A percentile compares a stretch with the other conserved stretches of the same genome.
phyloP scores from a whole-genome alignment of 2,888 invertebrate species.

The Syrista parreyssii region DNA sequence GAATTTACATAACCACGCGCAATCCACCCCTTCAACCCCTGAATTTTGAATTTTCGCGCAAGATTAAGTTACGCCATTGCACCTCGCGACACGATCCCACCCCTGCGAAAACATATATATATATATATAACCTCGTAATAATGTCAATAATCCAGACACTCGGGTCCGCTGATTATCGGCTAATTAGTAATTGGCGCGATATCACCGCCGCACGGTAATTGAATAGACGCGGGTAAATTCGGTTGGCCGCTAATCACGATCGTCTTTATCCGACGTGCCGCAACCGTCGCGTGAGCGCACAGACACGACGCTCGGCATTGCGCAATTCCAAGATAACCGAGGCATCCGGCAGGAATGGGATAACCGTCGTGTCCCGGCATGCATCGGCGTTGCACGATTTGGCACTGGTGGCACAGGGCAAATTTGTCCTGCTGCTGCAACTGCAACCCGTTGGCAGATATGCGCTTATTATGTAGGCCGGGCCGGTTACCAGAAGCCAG shows the following conservation, averaged over 20 bases:
- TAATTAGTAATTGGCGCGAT: slow-evolving; percentile 1
- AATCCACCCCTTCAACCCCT: neutral
- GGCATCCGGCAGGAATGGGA: slow-evolving; percentile 7
- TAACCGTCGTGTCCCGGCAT: neutral
- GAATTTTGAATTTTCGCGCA: neutral
- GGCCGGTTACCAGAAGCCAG: neutral
- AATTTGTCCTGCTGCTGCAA: neutral
- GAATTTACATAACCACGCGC: neutral
- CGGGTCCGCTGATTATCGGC: neutral
- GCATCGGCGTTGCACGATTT: slow-evolving; percentile 2
- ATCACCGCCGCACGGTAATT: neutral
- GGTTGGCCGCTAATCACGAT: neutral
- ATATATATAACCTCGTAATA: neutral
- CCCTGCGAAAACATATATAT: neutral
- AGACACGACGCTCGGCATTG: neutral
- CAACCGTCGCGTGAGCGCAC: neutral
- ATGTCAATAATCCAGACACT: neutral
- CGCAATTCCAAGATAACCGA: slow-evolving; percentile 3
- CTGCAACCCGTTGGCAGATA: neutral
- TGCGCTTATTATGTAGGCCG: neutral
- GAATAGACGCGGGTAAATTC: neutral
- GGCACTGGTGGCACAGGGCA: neutral
- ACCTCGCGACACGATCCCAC: neutral
- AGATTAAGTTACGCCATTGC: neutral
- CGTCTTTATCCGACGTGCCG: neutral